Evolutionary conservation across 1,140 invertebrate species (phyloP).

Genomic region (Rhizoglyphus robini): DNA sequence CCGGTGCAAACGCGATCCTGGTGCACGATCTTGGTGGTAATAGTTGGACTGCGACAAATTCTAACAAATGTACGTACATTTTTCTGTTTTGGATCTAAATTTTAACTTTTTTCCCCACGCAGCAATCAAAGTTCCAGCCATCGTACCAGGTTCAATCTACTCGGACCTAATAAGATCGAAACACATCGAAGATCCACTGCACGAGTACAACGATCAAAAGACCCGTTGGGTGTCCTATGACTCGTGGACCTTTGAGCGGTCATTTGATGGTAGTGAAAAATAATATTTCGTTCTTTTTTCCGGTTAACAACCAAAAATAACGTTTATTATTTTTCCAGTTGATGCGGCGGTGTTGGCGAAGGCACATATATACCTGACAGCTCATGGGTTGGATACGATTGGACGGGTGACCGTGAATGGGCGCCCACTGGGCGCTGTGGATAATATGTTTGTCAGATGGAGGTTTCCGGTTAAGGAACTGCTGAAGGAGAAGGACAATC

Average conservation of each 20-base stretch:
- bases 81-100: background rate
- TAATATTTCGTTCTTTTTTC: constrained; percentile 47
- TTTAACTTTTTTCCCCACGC: background rate
- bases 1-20: no score
- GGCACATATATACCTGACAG: constrained; percentile 43
- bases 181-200: constrained; percentile 54
- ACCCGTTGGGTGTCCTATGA: constrained; percentile 65
- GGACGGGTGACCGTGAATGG: constrained; percentile 58
- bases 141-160: constrained; percentile 72
- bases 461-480: constrained; percentile 52
- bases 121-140: constrained; percentile 21
- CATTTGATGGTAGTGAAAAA: constrained; percentile 33
- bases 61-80: background rate
- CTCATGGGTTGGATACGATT: constrained; percentile 75
- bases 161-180: constrained; percentile 50
- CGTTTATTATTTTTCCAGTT: constrained; percentile 19
- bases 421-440: constrained; percentile 46
- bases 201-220: constrained; percentile 59
- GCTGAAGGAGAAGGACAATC: constrained; percentile 42
- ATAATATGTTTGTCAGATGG: constrained; percentile 84
- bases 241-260: constrained; percentile 55
- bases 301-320: no score
- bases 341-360: constrained; percentile 27
- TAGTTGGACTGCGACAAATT: background rate
- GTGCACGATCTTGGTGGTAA: background rate